Base-by-base conservation (phyloP, 2,888 invertebrate species). In the Crematogaster levior region DNA sequence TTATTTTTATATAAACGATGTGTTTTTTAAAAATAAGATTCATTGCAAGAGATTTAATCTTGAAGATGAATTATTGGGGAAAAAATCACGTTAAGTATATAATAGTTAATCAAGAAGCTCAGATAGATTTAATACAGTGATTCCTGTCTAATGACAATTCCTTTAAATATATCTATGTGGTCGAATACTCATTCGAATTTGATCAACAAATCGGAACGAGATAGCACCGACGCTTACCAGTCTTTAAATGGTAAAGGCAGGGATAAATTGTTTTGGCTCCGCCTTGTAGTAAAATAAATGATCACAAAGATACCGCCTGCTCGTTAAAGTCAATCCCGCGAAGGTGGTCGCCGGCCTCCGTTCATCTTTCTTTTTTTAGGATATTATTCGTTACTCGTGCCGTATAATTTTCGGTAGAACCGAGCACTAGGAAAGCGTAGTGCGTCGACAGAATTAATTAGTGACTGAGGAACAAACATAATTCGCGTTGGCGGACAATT, bases 291-390 rank as follows among this genome's bases (percentile, higher is more conserved):
- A 66, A 84, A 84, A 82, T 68, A 84, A 84, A 84, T 84, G 81
- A 81, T 74, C 81, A 81, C 61, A 82, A 75, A 84, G 82, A 82
- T 65, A 81, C 81, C 81, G 84, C 74, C 75, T 61, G 74, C 73
- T 84, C 82, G 58, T 84, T 84, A 84, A 82, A 84, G 56, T 74
- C 68, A 74, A 51, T 68, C 46, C 74, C 18, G 53, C 68, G 37
- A 61, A 82, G 81, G 81, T 81, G 81, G 83, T 74, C 81, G 27
- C 15, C 30, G n/a, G 9, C 12, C 21, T 43, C 46, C 60, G 60
- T 27, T 46, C 56, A 34, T 77, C 56, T 37, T 56, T 56, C 56
- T 79, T 63, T 70, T n/a, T 56, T 79, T 46, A 56, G 18, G 12
- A 79, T 79, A 70, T 70, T 79, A 43, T 27, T 56, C 56, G 72